A percentile compares a stretch with the other conserved stretches of the same genome.
These are phyloP conservation scores for Vicugna pacos DNA, from an alignment of 2,113 vertebrate genomes.

Conservation along the genomic window DNA sequence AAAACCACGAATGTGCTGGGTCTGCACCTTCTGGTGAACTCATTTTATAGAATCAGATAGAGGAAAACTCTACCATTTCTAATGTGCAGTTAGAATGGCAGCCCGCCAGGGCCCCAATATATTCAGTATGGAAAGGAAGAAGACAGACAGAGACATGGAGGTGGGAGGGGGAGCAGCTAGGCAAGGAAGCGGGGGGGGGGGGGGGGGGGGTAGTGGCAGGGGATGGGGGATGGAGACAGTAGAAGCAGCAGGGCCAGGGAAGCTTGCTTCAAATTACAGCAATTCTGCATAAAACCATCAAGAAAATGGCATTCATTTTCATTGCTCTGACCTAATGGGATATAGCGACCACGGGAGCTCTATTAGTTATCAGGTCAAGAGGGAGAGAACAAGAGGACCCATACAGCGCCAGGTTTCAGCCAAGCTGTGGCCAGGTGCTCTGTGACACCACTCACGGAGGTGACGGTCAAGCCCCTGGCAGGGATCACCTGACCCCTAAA, in stretches of 20 bases:
- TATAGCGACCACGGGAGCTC: conserved; percentile 82
- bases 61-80: conserved; percentile 92
- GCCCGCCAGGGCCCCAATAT: conserved; percentile 87
- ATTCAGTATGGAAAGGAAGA: conserved; percentile 85
- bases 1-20: conserved; percentile 93
- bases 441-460: conserved; percentile 66
- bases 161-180: not conserved
- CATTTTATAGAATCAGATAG: conserved; percentile 94
- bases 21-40: conserved; percentile 93
- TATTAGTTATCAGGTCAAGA: conserved; percentile 88
- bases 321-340: conserved; percentile 89
- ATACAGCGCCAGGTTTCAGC: conserved; percentile 80
- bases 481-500: conserved; percentile 73
- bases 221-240: conserved; percentile 59
- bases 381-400: conserved; percentile 86
- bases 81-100: conserved; percentile 92
- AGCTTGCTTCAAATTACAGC: conserved; percentile 90
- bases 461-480: conserved; percentile 67
- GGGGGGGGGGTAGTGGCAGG: too few species aligned
- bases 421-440: not conserved
- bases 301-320: conserved; percentile 89
- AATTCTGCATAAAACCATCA: conserved; percentile 90
- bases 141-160: conserved; percentile 76
- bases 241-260: conserved; percentile 77
- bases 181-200: not conserved